phyloP scores from a whole-genome alignment of 2,797 vertebrate genomes.

The Danio aesculapii region DNA sequence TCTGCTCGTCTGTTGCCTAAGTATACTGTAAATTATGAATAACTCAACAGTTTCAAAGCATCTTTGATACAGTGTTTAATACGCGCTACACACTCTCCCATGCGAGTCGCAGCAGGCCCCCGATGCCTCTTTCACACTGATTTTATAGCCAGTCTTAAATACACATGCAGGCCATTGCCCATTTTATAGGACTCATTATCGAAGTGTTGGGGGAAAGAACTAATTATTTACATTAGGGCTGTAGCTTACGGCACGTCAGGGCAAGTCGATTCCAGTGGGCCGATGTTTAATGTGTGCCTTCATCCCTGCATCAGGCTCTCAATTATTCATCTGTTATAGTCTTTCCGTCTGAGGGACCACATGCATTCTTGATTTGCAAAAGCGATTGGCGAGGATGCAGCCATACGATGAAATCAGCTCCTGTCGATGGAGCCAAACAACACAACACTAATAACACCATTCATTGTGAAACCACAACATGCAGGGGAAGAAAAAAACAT shows the following conservation, averaged over 20 bases:
- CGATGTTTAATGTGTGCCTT: slow-evolving; percentile 73
- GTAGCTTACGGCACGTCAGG: slow-evolving; percentile 49
- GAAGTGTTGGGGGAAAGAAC: slow-evolving; percentile 54
- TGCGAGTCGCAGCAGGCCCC: neutral
- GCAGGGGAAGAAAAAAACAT: neutral
- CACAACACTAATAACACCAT: neutral
- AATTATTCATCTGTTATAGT: slow-evolving; percentile 79
- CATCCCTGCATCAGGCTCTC: slow-evolving; percentile 78
- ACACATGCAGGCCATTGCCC: slow-evolving; percentile 34
- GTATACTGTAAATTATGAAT: slow-evolving; percentile 10
- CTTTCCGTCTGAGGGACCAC: slow-evolving; percentile 68
- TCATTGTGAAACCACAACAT: neutral
- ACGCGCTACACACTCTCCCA: neutral
- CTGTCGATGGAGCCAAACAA: neutral
- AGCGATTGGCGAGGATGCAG: slow-evolving; percentile 67
- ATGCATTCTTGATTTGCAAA: slow-evolving; percentile 77
- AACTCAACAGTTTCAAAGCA: slow-evolving; percentile 19
- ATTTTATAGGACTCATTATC: slow-evolving; percentile 44
- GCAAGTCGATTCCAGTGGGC: slow-evolving; percentile 67
- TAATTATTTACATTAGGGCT: slow-evolving; percentile 52
- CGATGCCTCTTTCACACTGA: slow-evolving; percentile 13
- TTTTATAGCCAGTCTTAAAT: slow-evolving; percentile 51
- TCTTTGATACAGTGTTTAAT: neutral
- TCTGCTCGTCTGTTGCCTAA: neutral
- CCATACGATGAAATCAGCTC: slow-evolving; percentile 3